Base-by-base conservation (phyloP, 2,888 invertebrate genomes). In the Noctua janthina region DNA sequence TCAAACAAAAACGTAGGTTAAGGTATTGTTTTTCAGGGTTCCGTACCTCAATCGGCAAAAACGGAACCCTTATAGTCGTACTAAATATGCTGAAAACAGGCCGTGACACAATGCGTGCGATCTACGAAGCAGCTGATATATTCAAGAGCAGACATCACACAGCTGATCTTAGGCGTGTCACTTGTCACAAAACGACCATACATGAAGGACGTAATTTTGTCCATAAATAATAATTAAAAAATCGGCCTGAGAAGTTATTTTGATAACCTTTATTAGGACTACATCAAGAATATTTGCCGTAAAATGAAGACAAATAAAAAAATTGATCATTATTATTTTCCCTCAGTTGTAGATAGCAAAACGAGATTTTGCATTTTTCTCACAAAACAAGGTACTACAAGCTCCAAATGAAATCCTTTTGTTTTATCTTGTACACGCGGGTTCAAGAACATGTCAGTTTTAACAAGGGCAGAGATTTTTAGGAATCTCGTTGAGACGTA, bases 381-480 rank as follows among this genome's bases (percentile, higher is more conserved):
- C 17, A 23, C 51, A 70, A 64, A 77, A 82, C 46, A 59, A 71
- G 51, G 15, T 29, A 70, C 59, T 56, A 59, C 51, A 66, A 66
- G 15, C 51, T 62, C n/a, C 49, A 54, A 81, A 78, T 78, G 67
- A 78, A 81, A 78, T 76, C 78, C 76, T 74, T 78, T 81, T 85
- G 73, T 82, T 81, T 78, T n/a, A n/a, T n/a, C n/a, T n/a, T 74
- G 20, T 82, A 20, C 29, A 15, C 10, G 35, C 51, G 43, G 29
- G 62, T 17, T 76, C 23, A 64, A 85, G 82, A 83, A 72, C 68
- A 39, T 75, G 80, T 81, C 75, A n/a, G 72, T 72, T 72, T 74
- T 85, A 85, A 85, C 83, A 77, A 86, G 85, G 83, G 80, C 64
- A 56, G 69, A 81, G 59, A 62, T 77, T 70, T 77, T 73, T 73